Evolutionary conservation across 2,797 vertebrate species (phyloP).

Genomic region (Danio kyathit): DNA sequence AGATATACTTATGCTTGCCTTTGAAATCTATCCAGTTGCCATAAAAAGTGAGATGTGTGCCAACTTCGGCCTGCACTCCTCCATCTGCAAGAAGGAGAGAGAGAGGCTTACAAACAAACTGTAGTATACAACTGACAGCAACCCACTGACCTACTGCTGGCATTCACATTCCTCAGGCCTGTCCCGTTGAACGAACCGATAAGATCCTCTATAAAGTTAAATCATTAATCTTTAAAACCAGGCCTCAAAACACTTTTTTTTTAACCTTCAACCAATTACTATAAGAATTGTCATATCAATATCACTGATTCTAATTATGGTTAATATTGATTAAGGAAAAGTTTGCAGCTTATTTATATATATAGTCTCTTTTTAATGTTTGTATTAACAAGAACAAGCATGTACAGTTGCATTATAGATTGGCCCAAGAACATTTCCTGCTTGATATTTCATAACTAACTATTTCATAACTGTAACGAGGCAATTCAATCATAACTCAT

Average conservation of each 20-base stretch:
- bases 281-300: too few species aligned
- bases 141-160: constrained; percentile 40
- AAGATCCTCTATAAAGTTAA: constrained; percentile 40
- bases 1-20: constrained; percentile 43
- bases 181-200: constrained; percentile 13
- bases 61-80: constrained; percentile 13
- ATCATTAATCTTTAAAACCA: constrained; percentile 33
- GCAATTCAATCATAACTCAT: too few species aligned
- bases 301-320: too few species aligned
- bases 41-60: constrained; percentile 39
- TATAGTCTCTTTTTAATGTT: too few species aligned
- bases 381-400: too few species aligned
- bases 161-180: constrained; percentile 22
- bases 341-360: too few species aligned
- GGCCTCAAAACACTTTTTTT: background rate
- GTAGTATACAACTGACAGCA: constrained; percentile 19
- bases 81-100: background rate
- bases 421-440: too few species aligned
- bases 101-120: constrained; percentile 8
- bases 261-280: too few species aligned
- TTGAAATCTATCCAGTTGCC: constrained; percentile 39
- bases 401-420: too few species aligned
- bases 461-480: too few species aligned
- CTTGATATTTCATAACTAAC: too few species aligned
- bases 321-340: too few species aligned